A percentile compares a stretch with the other conserved stretches of the same genome.
Conservation (phyloP, 2,797 vertebrate species). For the Oceanodroma leucorhoa region DNA sequence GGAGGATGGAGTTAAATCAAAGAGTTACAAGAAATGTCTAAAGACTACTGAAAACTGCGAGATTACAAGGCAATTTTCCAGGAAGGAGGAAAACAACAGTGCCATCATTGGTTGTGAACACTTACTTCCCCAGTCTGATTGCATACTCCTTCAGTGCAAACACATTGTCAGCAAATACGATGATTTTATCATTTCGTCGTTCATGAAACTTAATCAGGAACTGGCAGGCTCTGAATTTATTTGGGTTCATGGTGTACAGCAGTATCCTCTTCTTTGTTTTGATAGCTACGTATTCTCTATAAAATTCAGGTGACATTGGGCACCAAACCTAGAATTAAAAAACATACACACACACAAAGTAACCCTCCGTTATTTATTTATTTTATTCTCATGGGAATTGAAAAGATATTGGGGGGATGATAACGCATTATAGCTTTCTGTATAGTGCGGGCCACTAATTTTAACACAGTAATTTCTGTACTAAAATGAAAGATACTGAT, state of each 20-base stretch:
- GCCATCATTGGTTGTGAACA: neutral
- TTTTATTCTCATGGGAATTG: neutral
- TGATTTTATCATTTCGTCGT: constrained; percentile 98
- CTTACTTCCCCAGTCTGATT: constrained; percentile 93
- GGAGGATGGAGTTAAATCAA: neutral
- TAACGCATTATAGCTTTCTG: neutral
- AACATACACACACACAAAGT: neutral
- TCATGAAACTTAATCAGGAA: constrained; percentile 98
- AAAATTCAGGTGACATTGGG: constrained; percentile 98
- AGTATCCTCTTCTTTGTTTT: constrained; percentile 96
- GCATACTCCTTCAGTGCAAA: constrained; percentile 98
- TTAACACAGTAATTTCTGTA: neutral
- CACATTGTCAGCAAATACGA: constrained; percentile 97
- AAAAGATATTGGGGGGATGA: neutral
- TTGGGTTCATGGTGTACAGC: constrained; percentile 98
- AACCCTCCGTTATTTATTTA: rapidly evolving
- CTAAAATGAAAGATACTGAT: neutral
- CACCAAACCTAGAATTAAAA: constrained; percentile 89
- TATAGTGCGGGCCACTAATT: rapidly evolving
- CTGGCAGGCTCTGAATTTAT: constrained; percentile 97
- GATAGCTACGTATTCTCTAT: constrained; percentile 95
- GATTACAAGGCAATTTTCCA: neutral
- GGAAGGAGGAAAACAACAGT: neutral
- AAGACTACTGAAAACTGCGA: neutral
- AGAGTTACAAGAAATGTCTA: neutral